Conservation (phyloP, 2,888 invertebrate species). For the Trichopria drosophilae region DNA sequence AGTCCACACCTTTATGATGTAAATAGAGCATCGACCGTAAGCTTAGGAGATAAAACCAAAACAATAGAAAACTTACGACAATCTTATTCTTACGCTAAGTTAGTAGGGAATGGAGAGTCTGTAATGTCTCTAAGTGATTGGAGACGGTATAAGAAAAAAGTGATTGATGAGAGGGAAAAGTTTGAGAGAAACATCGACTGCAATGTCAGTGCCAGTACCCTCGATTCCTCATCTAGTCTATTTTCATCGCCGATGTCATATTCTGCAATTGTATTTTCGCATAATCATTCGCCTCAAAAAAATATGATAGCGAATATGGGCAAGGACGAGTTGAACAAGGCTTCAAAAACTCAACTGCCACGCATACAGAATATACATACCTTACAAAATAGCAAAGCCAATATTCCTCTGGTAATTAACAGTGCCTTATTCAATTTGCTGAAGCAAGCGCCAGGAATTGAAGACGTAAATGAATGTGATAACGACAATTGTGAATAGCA, state of each 20-base stretch:
- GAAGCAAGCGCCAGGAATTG: conserved; percentile 47
- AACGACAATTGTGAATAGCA: conserved; percentile 10
- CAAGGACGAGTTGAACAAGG: conserved; percentile 31
- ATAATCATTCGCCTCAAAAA: conserved; percentile 41
- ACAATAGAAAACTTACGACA: conserved; percentile 38
- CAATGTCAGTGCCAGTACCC: conserved; percentile 45
- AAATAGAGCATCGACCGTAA: conserved; percentile 43
- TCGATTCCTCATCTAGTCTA: conserved; percentile 43
- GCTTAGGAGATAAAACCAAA: conserved; percentile 47
- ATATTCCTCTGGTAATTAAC: conserved; percentile 54
- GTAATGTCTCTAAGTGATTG: conserved; percentile 47
- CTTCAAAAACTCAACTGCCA: conserved; percentile 36
- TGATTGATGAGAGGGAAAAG: conserved; percentile 34
- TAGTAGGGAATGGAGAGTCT: conserved; percentile 43
- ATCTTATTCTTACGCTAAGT: conserved; percentile 37
- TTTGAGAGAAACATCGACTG: conserved; percentile 44
- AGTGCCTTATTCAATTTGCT: conserved; percentile 51
- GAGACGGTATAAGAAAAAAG: conserved; percentile 40
- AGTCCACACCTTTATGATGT: too few species aligned
- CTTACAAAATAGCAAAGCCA: conserved; percentile 49
- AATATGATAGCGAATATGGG: conserved; percentile 30
- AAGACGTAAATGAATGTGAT: conserved; percentile 40
- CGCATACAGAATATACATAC: conserved; percentile 45
- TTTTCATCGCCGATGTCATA: conserved; percentile 47
- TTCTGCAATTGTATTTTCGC: conserved; percentile 47